Evolutionary conservation across 1,140 invertebrate genomes (phyloP).

Genomic region (Tetramorium parvispinum): DNA sequence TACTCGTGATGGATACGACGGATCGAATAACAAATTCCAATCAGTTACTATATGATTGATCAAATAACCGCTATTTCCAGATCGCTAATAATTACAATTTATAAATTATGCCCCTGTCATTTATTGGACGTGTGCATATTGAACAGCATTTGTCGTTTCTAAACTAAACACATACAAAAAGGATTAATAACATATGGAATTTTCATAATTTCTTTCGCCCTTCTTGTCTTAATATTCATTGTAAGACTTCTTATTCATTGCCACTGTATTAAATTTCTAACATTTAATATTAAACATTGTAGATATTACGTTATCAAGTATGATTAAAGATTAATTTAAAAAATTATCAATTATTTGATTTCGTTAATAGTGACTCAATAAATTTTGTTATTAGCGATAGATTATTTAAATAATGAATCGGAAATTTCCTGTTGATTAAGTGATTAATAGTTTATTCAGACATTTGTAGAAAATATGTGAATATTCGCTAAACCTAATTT

Average conservation of each 20-base stretch:
- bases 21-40: constrained; percentile 61
- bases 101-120: constrained; percentile 44
- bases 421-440: neutral
- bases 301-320: neutral
- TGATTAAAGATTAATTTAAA: neutral
- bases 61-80: constrained; percentile 58
- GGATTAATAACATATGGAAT: neutral
- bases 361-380: neutral
- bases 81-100: constrained; percentile 41
- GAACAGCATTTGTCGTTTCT: neutral
- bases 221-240: neutral
- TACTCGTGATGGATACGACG: constrained; percentile 38
- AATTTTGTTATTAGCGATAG: neutral
- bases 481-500: neutral
- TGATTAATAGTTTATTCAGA: neutral
- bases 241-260: no score
- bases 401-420: neutral
- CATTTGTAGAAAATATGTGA: neutral
- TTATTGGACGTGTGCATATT: neutral
- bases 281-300: neutral
- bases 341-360: neutral
- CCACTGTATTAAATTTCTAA: neutral
- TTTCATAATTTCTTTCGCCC: neutral
- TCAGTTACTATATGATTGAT: constrained; percentile 61
- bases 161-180: neutral